Evolutionary conservation across 2,888 invertebrate genomes (phyloP), one percentile per base, ranked within the genome.

Genomic region (Shargacucullia verbasci): DNA sequence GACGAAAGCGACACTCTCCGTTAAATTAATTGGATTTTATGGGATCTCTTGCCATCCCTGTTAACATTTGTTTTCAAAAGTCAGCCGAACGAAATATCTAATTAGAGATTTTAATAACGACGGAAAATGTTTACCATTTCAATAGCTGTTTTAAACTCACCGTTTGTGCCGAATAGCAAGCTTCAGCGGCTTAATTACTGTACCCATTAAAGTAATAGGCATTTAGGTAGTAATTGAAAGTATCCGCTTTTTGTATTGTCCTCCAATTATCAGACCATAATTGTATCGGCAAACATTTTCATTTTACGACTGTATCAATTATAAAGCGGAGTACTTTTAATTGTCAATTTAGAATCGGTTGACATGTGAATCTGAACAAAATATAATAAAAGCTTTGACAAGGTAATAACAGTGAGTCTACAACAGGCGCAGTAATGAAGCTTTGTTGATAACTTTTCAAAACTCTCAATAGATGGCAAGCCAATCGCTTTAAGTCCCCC

Each of bases 11-110:
- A 79, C 67, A 70, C 74, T 68, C 67, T 55, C 67, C 69, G 58
- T 71, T 73, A 81, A 87, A 87, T 88, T 90, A 90, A 91, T 90
- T 90, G 86, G 85, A 81, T 89, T 87, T 83, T 80, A 83, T 78
- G 75, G 79, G 78, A 81, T 79, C 83, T 73, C 78, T 80, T 75
- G 78, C 82, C 81, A 82, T 84, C 83, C 82, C 81, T 75, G 74
- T 73, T 75, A 75, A 79, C 76, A 55, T 73, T 80, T 79, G 76
- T 80, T 82, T 76, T 72, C 63, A 72, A 77, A 77, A 75, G 72
- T 76, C 76, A 76, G 31, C 64, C 53, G 45, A 63, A 68, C 70
- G 52, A 60, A 73, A 69, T 66, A 56, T 53, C 34, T 64, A 67
- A 70, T 73, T 73, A 73, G 25, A 56, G 31, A 56, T 66, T 69